Evolutionary conservation across 2,113 vertebrate genomes (phyloP), one percentile per base, ranked within the genome.

Genomic region (Lepisosteus osseus): DNA sequence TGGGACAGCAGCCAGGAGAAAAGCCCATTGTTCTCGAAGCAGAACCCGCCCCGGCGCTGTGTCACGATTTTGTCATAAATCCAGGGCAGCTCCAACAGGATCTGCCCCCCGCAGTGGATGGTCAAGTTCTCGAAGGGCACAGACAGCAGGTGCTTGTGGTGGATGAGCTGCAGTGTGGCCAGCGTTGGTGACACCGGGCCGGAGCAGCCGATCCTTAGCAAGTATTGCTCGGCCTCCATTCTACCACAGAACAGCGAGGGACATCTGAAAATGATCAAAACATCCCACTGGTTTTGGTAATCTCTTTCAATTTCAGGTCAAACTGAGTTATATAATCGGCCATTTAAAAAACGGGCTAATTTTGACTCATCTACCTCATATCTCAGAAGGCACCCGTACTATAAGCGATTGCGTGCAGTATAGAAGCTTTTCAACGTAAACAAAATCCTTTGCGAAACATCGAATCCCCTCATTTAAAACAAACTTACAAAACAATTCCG

Each of bases 111-210:
- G 29, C 82, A 90, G 77, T 94, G 92, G 4, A 87, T 69, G 55
- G 86, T 85, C 7, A 93, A 89, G 70, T 87, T 79, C 7, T 91
- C 90, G 8, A 91, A 91, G 0, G 90, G 89, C 7, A 94, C 90
- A 6, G 89, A 76, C 4, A 84, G 11, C 61, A 90, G 73, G 69
- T 93, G 92, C 4, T 76, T 41, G 11, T 43, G 74, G 70, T 93
- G 90, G 1, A 93, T 1, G 3, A 41, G 14, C 7, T 71, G 67
- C 59, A 92, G 73, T 3, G 77, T 78, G 1, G 82, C 78, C 70
- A 90, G 54, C 2, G 69, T 77, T 55, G 89, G 76, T 29, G 67
- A 3, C 1, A 11, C 3, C 0, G 73, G 57, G 0, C 63, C 82
- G 2, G 54, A 12, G 15, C 78, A 87, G 1, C 83, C 83, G 3